These are phyloP conservation scores for Zosterops japonicus DNA, from an alignment of 2,113 vertebrate genomes.

Conservation along the genomic window DNA sequence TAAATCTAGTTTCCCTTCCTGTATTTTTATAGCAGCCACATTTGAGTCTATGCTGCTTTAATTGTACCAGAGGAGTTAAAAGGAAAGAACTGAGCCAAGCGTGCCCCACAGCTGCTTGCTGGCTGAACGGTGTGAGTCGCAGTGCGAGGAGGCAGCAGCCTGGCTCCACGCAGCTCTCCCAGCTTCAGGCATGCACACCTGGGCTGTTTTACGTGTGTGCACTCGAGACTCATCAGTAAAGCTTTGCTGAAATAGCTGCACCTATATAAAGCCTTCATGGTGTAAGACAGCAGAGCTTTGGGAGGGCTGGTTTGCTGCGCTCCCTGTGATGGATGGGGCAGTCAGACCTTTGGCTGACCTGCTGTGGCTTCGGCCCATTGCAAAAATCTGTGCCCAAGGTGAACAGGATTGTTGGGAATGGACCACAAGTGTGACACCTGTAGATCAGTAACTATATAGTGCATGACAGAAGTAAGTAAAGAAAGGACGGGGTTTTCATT, in stretches of 20 bases:
- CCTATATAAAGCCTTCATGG: not conserved
- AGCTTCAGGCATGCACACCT: not conserved
- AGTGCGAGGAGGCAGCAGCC: not conserved
- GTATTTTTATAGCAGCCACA: not conserved
- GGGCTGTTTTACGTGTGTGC: not conserved
- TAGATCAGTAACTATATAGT: not conserved
- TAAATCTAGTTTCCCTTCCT: constrained; percentile 4
- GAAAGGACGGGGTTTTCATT: not conserved
- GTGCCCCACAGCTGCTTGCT: not conserved
- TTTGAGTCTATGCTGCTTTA: not conserved
- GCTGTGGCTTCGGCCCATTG: not conserved
- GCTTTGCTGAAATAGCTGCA: not conserved
- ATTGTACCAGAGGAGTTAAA: not conserved
- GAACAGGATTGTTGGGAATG: not conserved
- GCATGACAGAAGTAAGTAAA: not conserved
- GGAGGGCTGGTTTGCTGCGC: not conserved
- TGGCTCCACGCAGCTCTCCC: not conserved
- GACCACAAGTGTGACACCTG: not conserved
- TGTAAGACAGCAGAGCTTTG: not conserved
- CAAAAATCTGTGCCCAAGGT: not conserved
- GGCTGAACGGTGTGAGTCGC: fast-evolving
- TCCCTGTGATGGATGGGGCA: not conserved
- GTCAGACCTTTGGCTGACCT: no score
- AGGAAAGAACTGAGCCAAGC: not conserved
- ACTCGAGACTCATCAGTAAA: not conserved